A percentile compares a stretch with the other conserved stretches of the same genome.
These are phyloP conservation scores for Scylla paramamosain DNA, from an alignment of 1,140 invertebrate species.

Conservation along the genomic window DNA sequence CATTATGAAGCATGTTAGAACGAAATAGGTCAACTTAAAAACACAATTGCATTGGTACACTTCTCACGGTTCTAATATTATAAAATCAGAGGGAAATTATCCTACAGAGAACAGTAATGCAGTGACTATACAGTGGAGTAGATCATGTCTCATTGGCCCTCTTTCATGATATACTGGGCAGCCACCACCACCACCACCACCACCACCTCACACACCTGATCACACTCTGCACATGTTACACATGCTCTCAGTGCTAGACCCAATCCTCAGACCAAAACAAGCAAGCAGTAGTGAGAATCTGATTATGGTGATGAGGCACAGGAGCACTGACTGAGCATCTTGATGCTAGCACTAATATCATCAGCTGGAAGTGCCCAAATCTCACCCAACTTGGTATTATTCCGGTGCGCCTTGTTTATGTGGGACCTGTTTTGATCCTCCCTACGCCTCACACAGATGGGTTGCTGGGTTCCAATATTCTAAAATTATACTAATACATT, in stretches of 20 bases:
- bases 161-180: slow-evolving; percentile 20
- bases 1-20: slow-evolving; percentile 70
- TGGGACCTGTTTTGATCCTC: background rate
- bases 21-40: slow-evolving; percentile 55
- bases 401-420: background rate
- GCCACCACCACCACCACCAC: background rate
- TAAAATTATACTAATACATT: slow-evolving; percentile 39
- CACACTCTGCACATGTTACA: background rate
- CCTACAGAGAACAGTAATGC: slow-evolving; percentile 72
- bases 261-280: slow-evolving; percentile 61
- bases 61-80: slow-evolving; percentile 69
- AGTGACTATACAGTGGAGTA: slow-evolving; percentile 74
- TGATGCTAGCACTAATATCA: slow-evolving; percentile 58
- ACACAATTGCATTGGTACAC: slow-evolving; percentile 71
- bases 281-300: slow-evolving; percentile 73
- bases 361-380: slow-evolving; percentile 64
- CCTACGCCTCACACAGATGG: slow-evolving; percentile 16
- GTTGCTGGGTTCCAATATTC: slow-evolving; percentile 58
- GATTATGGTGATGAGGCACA: slow-evolving; percentile 62
- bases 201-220: background rate
- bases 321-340: slow-evolving; percentile 37
- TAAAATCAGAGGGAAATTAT: slow-evolving; percentile 40
- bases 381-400: background rate
- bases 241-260: slow-evolving; percentile 45
- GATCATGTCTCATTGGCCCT: slow-evolving; percentile 51